Conservation (phyloP, 1,140 invertebrate genomes). For the Ceratina calcarata region DNA sequence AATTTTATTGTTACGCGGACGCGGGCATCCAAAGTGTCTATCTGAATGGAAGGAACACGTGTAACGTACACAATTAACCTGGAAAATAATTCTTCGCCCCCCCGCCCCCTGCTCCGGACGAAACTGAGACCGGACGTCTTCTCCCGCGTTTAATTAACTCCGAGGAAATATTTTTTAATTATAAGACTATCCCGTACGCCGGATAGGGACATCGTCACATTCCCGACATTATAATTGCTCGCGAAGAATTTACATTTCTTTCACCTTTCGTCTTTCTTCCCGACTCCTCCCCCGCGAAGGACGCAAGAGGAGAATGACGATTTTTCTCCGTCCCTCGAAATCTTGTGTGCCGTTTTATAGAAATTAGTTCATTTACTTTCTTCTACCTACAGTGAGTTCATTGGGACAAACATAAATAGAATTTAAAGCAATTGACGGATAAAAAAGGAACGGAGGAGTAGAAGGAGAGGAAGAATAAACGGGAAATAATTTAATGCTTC, state of each 20-base stretch:
- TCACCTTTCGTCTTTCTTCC: background rate
- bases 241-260: slow-evolving; percentile 51
- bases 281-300: no score
- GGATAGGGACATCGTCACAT: slow-evolving; percentile 40
- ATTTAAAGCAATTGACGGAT: background rate
- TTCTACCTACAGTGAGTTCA: no score
- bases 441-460: background rate
- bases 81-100: slow-evolving; percentile 68
- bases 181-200: slow-evolving; percentile 53
- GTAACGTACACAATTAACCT: slow-evolving; percentile 69
- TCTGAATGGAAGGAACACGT: slow-evolving; percentile 52
- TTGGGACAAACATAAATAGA: background rate
- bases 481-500: slow-evolving; percentile 8
- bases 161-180: slow-evolving; percentile 72
- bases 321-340: background rate
- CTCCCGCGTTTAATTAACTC: slow-evolving; percentile 71
- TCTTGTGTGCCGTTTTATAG: background rate
- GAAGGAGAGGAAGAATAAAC: background rate
- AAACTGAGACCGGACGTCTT: slow-evolving; percentile 12
- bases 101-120: slow-evolving; percentile 8
- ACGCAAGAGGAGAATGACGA: background rate
- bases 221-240: slow-evolving; percentile 58
- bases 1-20: slow-evolving; percentile 22
- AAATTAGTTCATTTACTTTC: slow-evolving; percentile 27
- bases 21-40: slow-evolving; percentile 33